Evolutionary conservation across 2,888 invertebrate species (phyloP).

Genomic region (Sipunculus nudus): DNA sequence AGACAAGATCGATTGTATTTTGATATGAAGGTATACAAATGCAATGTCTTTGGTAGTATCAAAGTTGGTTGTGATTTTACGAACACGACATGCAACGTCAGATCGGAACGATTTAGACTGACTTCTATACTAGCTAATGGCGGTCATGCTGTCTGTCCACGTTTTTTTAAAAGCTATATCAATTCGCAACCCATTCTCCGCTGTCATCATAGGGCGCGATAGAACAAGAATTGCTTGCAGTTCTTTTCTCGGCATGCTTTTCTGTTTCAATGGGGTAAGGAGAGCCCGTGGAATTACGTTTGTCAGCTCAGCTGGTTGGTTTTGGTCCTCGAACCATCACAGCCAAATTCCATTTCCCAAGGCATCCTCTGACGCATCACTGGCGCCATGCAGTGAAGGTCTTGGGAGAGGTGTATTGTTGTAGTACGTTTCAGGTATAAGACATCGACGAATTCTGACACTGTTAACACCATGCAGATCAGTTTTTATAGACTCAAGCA

Average conservation of each 20-base stretch:
- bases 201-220: constrained; percentile 7
- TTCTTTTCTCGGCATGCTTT: neutral
- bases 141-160: constrained; percentile 11
- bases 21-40: constrained; percentile 1
- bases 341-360: constrained; percentile 6
- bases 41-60: constrained; percentile 2
- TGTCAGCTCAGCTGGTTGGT: neutral
- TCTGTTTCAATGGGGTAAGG: constrained; percentile 5
- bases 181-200: constrained; percentile 3
- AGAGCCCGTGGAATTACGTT: neutral
- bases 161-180: constrained; percentile 7
- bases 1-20: constrained; percentile 1
- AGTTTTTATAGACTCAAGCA: neutral
- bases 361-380: constrained; percentile 6
- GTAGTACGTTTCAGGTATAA: neutral
- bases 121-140: constrained; percentile 12
- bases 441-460: neutral
- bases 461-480: neutral
- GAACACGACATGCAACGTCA: constrained; percentile 13
- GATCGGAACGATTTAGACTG: constrained; percentile 11
- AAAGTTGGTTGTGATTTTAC: constrained; percentile 12
- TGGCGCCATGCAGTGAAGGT: neutral
- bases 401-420: neutral
- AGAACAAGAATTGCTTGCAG: constrained; percentile 1
- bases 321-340: neutral